These are phyloP conservation scores for Globia sparganii DNA, from an alignment of 2,888 invertebrate species.

Conservation along the genomic window DNA sequence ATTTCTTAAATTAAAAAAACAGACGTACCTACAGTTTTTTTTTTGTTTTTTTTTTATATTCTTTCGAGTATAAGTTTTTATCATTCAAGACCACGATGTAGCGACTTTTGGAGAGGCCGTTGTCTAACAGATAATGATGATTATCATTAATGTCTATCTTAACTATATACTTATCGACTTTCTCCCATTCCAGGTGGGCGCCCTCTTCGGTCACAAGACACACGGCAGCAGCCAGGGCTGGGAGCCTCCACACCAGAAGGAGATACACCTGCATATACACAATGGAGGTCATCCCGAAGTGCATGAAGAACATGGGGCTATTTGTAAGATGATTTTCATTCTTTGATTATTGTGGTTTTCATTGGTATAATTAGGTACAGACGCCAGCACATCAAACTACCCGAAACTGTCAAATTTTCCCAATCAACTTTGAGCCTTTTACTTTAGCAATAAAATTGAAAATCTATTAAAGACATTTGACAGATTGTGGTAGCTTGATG, in stretches of 20 bases:
- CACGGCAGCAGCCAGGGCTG: constrained; percentile 76
- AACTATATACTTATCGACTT: not conserved
- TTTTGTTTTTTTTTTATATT: too few relatives aligned
- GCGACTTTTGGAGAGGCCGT: not conserved
- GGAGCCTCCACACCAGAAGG: constrained; percentile 81
- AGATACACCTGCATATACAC: constrained; percentile 88
- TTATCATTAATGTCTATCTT: not conserved
- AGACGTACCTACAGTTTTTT: too few relatives aligned
- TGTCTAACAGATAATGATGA: not conserved
- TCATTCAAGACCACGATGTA: not conserved
- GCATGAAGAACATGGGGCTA: constrained; percentile 72
- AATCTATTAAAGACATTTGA: too few relatives aligned
- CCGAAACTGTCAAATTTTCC: too few relatives aligned
- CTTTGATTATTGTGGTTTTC: not conserved
- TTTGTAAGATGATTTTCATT: constrained; percentile 63
- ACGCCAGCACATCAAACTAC: too few relatives aligned
- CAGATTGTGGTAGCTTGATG: too few relatives aligned
- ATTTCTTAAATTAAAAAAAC: too few relatives aligned
- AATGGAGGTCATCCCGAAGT: constrained; percentile 73
- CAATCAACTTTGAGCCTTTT: too few relatives aligned
- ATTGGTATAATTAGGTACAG: not conserved
- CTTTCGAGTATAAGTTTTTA: too few relatives aligned
- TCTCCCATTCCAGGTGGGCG: constrained; percentile 78
- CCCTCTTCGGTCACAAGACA: constrained; percentile 78
- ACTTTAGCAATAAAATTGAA: too few relatives aligned